Percentiles rank a stretch among this genome's conserved stretches.
phyloP scores from a whole-genome alignment of 2,797 vertebrate genomes.

The Hemibagrus guttatus region DNA sequence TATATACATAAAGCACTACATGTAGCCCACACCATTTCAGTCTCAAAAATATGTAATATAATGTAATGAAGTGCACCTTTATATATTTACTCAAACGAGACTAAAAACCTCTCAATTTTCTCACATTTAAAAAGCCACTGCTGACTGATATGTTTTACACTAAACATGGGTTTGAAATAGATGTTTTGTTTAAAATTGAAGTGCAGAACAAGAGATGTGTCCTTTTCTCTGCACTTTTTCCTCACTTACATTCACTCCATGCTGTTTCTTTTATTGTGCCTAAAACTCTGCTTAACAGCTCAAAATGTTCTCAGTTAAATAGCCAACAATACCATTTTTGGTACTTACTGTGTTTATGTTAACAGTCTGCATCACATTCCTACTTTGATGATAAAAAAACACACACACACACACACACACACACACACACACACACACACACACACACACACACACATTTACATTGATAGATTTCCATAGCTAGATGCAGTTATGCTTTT shows the following conservation, averaged over 20 bases:
- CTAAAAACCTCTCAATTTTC: not conserved
- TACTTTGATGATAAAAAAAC: not conserved
- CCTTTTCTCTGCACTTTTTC: not conserved
- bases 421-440: conserved; percentile 3
- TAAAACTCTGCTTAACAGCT: not conserved
- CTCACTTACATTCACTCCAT: not conserved
- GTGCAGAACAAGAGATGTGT: not conserved
- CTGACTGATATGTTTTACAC: not conserved
- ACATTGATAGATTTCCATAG: not conserved
- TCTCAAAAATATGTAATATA: not conserved
- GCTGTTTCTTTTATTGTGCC: not conserved
- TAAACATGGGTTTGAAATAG: not conserved
- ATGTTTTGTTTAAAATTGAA: not conserved
- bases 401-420: not conserved
- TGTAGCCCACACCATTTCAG: not conserved
- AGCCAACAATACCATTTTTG: not conserved
- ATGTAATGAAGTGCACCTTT: not conserved
- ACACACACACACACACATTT: not conserved
- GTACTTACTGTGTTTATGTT: not conserved
- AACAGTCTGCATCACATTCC: not conserved
- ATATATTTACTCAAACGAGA: not conserved
- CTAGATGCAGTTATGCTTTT: not conserved
- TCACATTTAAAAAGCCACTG: not conserved
- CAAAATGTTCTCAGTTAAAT: not conserved
- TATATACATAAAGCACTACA: not conserved